Conservation (phyloP, 2,113 vertebrate species). For the Picathartes gymnocephalus region DNA sequence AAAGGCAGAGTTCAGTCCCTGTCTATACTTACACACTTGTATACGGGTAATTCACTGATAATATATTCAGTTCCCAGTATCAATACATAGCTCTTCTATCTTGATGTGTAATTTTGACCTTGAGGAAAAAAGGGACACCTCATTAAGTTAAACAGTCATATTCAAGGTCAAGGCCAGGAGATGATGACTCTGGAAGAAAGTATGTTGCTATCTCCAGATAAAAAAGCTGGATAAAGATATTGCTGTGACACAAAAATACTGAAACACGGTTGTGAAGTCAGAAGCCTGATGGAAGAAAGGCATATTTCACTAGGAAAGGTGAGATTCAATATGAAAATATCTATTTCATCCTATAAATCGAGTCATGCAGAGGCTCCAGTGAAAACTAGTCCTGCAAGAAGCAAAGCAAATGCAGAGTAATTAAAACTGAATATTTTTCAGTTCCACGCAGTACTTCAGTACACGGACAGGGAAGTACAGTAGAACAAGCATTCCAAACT, state of each 20-base stretch:
- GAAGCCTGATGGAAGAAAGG: background rate
- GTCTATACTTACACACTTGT: conserved; percentile 52
- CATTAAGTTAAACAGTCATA: conserved; percentile 54
- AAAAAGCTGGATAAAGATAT: background rate
- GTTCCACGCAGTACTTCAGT: background rate
- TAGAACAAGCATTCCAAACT: background rate
- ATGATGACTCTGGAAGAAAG: background rate
- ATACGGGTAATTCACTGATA: conserved; percentile 54
- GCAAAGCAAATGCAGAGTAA: background rate
- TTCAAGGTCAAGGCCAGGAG: conserved; percentile 49
- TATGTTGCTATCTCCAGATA: background rate
- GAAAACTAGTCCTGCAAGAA: background rate
- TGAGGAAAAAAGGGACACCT: conserved; percentile 28
- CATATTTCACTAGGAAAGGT: background rate
- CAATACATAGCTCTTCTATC: conserved; percentile 27
- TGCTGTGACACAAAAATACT: background rate
- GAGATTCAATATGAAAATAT: background rate
- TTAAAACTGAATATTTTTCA: background rate
- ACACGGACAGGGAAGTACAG: background rate
- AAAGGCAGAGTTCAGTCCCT: conserved; percentile 53
- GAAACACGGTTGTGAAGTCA: background rate
- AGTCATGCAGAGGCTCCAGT: background rate
- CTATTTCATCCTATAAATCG: background rate
- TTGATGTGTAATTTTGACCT: conserved; percentile 56
- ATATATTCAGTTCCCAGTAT: conserved; percentile 62